phyloP scores from a whole-genome alignment of 1,140 invertebrate species.

The Bombus terrestris region DNA sequence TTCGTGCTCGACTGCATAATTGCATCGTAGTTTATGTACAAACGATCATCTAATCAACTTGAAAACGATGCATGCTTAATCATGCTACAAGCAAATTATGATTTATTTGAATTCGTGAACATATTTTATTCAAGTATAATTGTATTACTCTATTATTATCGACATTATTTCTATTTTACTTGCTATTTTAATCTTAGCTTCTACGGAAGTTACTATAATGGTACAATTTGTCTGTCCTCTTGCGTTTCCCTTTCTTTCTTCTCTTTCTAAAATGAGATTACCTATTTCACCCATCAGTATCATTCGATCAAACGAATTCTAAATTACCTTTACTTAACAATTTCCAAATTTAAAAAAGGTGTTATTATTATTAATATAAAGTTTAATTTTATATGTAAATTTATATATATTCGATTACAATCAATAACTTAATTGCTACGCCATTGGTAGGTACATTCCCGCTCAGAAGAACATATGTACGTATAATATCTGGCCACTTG shows the following conservation, averaged over 20 bases:
- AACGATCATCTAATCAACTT: background rate
- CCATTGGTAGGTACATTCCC: slow-evolving; percentile 34
- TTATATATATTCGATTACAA: too few species aligned
- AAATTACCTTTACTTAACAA: too few species aligned
- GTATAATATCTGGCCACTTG: background rate
- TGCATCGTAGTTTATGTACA: slow-evolving; percentile 19
- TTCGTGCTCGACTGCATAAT: slow-evolving; percentile 3
- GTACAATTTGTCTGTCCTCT: too few species aligned
- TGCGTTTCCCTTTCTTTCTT: too few species aligned
- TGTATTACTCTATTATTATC: background rate
- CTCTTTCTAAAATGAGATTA: too few species aligned
- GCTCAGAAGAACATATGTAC: background rate
- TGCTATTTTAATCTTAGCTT: background rate
- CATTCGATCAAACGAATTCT: too few species aligned
- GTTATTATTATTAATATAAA: too few species aligned
- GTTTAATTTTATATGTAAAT: too few species aligned
- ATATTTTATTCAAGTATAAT: background rate
- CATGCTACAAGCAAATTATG: background rate
- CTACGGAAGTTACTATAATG: too few species aligned
- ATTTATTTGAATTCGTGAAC: background rate
- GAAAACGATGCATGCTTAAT: background rate
- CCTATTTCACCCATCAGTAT: too few species aligned
- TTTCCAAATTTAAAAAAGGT: too few species aligned
- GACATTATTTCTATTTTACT: background rate
- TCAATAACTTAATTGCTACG: slow-evolving; percentile 17